These are phyloP conservation scores for Xyrauchen texanus DNA, from an alignment of 2,113 vertebrate genomes.

Conservation along the genomic window DNA sequence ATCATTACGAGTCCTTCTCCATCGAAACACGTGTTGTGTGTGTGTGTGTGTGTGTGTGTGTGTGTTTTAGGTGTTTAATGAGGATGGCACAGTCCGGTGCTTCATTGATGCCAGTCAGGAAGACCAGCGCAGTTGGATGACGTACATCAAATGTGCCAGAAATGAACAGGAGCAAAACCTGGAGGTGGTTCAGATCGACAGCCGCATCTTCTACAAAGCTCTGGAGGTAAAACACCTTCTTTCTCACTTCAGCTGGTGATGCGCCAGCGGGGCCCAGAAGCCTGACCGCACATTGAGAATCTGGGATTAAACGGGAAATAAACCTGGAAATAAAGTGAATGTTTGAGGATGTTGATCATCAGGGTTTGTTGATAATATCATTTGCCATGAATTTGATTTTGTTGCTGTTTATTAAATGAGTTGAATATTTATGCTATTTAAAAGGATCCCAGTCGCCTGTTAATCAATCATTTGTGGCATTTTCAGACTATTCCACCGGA, in stretches of 20 bases:
- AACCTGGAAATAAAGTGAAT: no score
- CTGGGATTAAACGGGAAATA: no score
- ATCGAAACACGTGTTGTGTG: no score
- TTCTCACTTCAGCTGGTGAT: not conserved
- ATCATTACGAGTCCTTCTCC: no score
- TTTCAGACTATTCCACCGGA: conserved; percentile 92
- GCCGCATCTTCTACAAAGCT: conserved; percentile 97
- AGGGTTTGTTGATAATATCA: no score
- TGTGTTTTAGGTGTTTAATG: conserved; percentile 88
- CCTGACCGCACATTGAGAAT: not conserved
- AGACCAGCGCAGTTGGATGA: conserved; percentile 99
- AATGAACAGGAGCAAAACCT: conserved; percentile 98
- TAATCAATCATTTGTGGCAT: not conserved
- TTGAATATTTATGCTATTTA: no score
- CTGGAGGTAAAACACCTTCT: conserved; percentile 79
- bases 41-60: no score
- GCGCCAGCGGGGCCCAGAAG: not conserved
- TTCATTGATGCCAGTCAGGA: conserved; percentile 97
- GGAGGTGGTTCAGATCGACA: conserved; percentile 95
- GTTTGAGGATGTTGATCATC: no score
- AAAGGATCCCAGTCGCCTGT: no score
- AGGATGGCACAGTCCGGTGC: conserved; percentile 90
- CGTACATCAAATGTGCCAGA: conserved; percentile 95
- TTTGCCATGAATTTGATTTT: no score
- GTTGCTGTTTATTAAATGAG: no score